These are phyloP conservation scores for Agapornis roseicollis DNA, from an alignment of 2,113 vertebrate species.

Conservation along the genomic window DNA sequence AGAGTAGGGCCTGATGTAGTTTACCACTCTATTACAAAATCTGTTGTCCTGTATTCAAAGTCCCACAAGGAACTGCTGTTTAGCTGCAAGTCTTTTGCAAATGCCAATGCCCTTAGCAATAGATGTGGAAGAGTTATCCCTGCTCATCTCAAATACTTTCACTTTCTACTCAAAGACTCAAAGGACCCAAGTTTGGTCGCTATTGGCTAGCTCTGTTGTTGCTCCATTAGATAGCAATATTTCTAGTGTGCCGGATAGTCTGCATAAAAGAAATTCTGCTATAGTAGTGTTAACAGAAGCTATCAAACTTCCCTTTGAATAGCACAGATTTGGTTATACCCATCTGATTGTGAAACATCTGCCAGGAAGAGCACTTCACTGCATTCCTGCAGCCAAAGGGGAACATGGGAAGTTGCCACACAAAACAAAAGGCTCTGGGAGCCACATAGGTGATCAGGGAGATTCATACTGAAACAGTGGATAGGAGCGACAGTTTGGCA, in stretches of 20 bases:
- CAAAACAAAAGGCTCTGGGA: not conserved
- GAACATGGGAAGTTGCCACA: not conserved
- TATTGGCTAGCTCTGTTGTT: not conserved
- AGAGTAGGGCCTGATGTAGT: not conserved
- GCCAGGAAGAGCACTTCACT: not conserved
- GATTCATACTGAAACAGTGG: rapidly evolving
- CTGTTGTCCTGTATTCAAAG: not conserved
- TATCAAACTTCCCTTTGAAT: not conserved
- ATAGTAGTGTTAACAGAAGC: not conserved
- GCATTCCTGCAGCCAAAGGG: not conserved
- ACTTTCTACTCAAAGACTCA: not conserved
- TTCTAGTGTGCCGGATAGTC: not conserved
- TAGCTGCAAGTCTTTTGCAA: not conserved
- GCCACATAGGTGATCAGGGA: rapidly evolving
- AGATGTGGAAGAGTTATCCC: not conserved
- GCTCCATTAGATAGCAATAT: not conserved
- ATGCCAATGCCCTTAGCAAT: not conserved
- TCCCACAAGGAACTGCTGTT: not conserved
- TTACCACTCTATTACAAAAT: not conserved
- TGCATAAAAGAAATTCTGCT: not conserved
- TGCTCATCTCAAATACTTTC: not conserved
- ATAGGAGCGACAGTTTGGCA: not conserved
- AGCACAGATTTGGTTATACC: not conserved
- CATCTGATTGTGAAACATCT: rapidly evolving
- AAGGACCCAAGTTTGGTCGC: not conserved